phyloP scores from a whole-genome alignment of 2,797 vertebrate genomes.

The Chromobotia macracanthus region DNA sequence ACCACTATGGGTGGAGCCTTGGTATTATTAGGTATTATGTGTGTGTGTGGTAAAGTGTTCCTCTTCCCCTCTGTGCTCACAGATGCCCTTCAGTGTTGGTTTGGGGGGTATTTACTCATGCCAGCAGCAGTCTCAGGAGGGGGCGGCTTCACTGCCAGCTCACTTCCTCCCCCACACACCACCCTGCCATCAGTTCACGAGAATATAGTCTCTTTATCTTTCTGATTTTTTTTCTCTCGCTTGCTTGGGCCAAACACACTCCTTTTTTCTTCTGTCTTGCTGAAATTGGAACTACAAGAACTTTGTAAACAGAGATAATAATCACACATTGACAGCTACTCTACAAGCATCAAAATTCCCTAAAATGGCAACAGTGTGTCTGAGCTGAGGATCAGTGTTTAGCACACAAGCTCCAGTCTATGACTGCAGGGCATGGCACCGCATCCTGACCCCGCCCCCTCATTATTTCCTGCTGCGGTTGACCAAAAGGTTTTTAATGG shows the following conservation, averaged over 20 bases:
- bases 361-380: neutral
- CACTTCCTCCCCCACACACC: slow-evolving; percentile 49
- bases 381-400: neutral
- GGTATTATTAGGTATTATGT: no score
- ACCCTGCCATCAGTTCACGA: slow-evolving; percentile 22
- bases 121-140: slow-evolving; percentile 64
- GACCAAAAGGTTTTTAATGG: neutral
- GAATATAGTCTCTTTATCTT: slow-evolving; percentile 30
- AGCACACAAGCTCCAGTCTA: neutral
- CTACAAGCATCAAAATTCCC: neutral
- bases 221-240: neutral
- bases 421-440: no score
- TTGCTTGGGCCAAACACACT: slow-evolving; percentile 12
- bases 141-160: slow-evolving; percentile 64
- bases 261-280: slow-evolving; percentile 14
- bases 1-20: no score
- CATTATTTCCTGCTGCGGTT: neutral
- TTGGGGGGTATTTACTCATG: slow-evolving; percentile 63
- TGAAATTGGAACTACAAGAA: neutral
- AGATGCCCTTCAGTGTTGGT: slow-evolving; percentile 73
- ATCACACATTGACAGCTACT: slow-evolving; percentile 1
- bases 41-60: neutral
- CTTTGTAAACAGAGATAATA: neutral
- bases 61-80: slow-evolving; percentile 65
- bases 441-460: neutral